Percentiles rank a stretch among this genome's conserved stretches.
Conservation (phyloP, 2,113 vertebrate species). For the Ailurus styani region DNA sequence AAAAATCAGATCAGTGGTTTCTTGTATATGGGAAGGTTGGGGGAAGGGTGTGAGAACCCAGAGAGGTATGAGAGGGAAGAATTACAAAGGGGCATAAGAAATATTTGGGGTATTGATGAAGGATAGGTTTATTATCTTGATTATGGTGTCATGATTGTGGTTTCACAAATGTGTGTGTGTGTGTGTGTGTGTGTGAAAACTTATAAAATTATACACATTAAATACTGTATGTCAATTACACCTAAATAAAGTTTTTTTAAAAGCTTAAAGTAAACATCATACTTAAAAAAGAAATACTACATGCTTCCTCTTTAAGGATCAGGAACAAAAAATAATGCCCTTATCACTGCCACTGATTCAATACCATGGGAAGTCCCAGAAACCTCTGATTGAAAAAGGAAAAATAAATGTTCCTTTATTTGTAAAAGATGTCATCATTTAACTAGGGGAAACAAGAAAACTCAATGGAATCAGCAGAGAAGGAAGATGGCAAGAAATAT, state of each 20-base stretch:
- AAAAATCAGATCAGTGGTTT: neutral
- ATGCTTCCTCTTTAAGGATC: neutral
- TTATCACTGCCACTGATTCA: neutral
- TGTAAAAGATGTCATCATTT: neutral
- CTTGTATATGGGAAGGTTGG: neutral
- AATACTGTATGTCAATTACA: neutral
- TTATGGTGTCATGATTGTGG: neutral
- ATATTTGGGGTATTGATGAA: neutral
- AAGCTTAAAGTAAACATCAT: neutral
- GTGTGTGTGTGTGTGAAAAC: neutral
- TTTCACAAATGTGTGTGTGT: neutral
- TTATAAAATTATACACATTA: neutral
- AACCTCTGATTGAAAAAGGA: neutral
- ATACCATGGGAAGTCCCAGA: neutral
- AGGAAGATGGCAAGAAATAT: neutral
- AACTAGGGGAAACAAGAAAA: neutral
- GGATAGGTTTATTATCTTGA: neutral
- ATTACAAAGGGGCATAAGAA: neutral
- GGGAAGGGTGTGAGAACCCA: neutral
- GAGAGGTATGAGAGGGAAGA: neutral
- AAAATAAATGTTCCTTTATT: neutral
- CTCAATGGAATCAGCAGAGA: neutral
- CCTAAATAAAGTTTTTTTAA: neutral
- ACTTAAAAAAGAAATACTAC: neutral
- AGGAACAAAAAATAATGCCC: neutral